phyloP scores from a whole-genome alignment of 2,888 invertebrate genomes.

The Liopterus haemorrhoidalis region DNA sequence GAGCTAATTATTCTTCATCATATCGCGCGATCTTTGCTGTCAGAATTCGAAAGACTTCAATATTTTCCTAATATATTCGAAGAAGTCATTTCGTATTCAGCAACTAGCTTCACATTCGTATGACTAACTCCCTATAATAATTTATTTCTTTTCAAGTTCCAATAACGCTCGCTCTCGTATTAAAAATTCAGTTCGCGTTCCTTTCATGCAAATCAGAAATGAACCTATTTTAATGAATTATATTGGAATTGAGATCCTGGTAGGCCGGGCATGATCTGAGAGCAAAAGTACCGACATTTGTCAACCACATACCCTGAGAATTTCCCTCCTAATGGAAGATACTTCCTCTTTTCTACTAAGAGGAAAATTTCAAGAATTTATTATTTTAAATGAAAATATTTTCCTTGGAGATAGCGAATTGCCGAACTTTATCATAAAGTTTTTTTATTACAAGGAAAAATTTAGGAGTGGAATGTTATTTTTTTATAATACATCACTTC shows the following conservation, averaged over 20 bases:
- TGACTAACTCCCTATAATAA: slow-evolving; percentile 21
- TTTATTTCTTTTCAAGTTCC: slow-evolving; percentile 24
- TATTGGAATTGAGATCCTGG: slow-evolving; percentile 21
- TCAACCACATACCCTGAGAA: slow-evolving; percentile 16
- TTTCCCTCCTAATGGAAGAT: too few relatives aligned
- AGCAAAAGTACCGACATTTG: slow-evolving; percentile 23
- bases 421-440: too few relatives aligned
- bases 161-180: slow-evolving; percentile 18
- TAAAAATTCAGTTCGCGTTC: slow-evolving; percentile 20
- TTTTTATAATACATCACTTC: too few relatives aligned
- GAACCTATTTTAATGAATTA: slow-evolving; percentile 25
- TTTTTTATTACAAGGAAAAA: too few relatives aligned
- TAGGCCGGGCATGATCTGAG: slow-evolving; percentile 19
- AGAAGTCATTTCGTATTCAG: slow-evolving; percentile 18
- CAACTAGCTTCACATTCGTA: slow-evolving; percentile 19
- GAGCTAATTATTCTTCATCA: too few relatives aligned
- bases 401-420: too few relatives aligned
- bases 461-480: too few relatives aligned
- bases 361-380: too few relatives aligned
- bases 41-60: slow-evolving; percentile 12
- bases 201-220: slow-evolving; percentile 22
- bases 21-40: too few relatives aligned
- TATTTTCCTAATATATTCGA: slow-evolving; percentile 21
- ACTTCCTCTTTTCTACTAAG: too few relatives aligned
- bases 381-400: too few relatives aligned